Percentiles rank a stretch among this genome's conserved stretches.
Evolutionary conservation across 2,888 invertebrate species (phyloP).

Genomic region (Ectobius pallidus): DNA sequence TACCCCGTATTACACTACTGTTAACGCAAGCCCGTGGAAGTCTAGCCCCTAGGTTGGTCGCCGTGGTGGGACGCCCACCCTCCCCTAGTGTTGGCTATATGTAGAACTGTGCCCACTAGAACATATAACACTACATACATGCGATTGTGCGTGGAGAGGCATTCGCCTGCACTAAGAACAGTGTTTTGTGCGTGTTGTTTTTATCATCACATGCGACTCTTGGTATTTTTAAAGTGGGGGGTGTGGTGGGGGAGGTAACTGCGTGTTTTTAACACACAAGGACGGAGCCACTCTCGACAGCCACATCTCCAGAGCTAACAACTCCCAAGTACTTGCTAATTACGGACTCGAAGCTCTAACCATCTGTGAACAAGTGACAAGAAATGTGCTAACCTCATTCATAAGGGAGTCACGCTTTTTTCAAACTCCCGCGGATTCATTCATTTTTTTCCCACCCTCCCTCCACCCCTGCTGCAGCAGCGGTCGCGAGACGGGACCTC

Average conservation of each 20-base stretch:
- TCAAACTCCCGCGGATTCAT: slow-evolving; percentile 32
- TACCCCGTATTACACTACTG: slow-evolving; percentile 40
- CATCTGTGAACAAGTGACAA: slow-evolving; percentile 5
- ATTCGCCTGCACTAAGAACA: slow-evolving; percentile 19
- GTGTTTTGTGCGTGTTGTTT: slow-evolving; percentile 8
- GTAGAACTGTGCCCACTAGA: slow-evolving; percentile 24
- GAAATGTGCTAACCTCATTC: slow-evolving; percentile 3
- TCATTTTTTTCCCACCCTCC: slow-evolving; percentile 22
- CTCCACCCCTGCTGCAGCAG: neutral
- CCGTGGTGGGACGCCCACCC: slow-evolving; percentile 51
- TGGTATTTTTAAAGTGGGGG: slow-evolving; percentile 7
- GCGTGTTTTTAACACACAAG: slow-evolving; percentile 26
- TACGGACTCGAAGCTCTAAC: neutral
- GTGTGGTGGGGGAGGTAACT: slow-evolving; percentile 19
- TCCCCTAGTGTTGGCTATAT: slow-evolving; percentile 6
- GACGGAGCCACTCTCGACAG: neutral
- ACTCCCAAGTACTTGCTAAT: neutral
- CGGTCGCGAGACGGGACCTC: slow-evolving; percentile 9
- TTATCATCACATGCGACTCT: slow-evolving; percentile 8
- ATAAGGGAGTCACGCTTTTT: slow-evolving; percentile 11
- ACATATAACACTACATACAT: slow-evolving; percentile 33
- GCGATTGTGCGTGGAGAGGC: slow-evolving; percentile 40
- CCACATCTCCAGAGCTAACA: neutral
- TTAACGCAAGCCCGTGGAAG: slow-evolving; percentile 40
- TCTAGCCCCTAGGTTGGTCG: slow-evolving; percentile 27